phyloP scores from a whole-genome alignment of 2,888 invertebrate genomes.

The Lymantria dispar region DNA sequence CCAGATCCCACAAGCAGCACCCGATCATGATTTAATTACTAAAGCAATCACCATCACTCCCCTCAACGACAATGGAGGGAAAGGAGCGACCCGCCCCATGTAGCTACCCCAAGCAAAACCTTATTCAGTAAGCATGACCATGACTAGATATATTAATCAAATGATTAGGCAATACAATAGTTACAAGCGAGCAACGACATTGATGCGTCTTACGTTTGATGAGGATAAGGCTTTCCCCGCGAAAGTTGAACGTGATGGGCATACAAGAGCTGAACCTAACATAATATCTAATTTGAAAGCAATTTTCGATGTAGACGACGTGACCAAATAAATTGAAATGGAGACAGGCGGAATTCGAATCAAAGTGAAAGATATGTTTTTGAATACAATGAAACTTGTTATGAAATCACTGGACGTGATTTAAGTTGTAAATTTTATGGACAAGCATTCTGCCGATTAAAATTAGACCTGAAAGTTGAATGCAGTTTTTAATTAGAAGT shows the following conservation, averaged over 20 bases:
- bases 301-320: slow-evolving; percentile 50
- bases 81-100: too few species aligned
- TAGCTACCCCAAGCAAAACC: too few species aligned
- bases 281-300: slow-evolving; percentile 47
- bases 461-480: background rate
- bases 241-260: slow-evolving; percentile 71
- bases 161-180: slow-evolving; percentile 5
- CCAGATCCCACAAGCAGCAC: too few species aligned
- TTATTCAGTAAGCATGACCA: too few species aligned
- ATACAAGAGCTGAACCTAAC: slow-evolving; percentile 36
- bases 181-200: background rate
- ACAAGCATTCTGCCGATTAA: background rate
- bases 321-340: slow-evolving; percentile 47
- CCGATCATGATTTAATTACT: too few species aligned
- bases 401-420: slow-evolving; percentile 6
- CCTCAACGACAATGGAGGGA: too few species aligned
- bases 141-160: too few species aligned
- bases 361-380: slow-evolving; percentile 25
- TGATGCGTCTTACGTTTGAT: slow-evolving; percentile 1
- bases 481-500: too few species aligned
- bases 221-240: slow-evolving; percentile 43
- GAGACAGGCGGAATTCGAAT: slow-evolving; percentile 20
- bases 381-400: slow-evolving; percentile 5
- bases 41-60: too few species aligned
- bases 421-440: slow-evolving; percentile 1